Percentiles rank a stretch among this genome's conserved stretches.
phyloP scores from a whole-genome alignment of 2,113 vertebrate species.

The Geococcyx californianus region DNA sequence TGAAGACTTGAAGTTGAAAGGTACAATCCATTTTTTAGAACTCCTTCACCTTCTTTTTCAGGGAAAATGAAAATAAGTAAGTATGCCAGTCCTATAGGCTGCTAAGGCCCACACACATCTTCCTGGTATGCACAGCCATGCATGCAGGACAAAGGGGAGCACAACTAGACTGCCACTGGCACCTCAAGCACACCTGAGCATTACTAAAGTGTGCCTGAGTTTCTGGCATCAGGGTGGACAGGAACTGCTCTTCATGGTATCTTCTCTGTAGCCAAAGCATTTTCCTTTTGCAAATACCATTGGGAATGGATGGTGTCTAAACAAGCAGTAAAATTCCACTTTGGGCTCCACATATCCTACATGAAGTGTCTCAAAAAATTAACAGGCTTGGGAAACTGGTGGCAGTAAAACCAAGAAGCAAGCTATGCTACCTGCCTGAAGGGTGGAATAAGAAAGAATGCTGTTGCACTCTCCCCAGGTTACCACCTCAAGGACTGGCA shows the following conservation, averaged over 20 bases:
- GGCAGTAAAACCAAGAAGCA: neutral
- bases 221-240: neutral
- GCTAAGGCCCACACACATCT: neutral
- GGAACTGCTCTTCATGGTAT: neutral
- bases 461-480: neutral
- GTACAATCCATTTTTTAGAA: neutral
- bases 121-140: neutral
- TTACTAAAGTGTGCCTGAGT: neutral
- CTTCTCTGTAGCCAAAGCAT: neutral
- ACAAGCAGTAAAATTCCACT: neutral
- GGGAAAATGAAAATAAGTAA: neutral
- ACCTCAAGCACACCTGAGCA: neutral
- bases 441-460: neutral
- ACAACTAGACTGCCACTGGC: neutral
- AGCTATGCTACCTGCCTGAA: accelerated
- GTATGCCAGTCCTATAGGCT: neutral
- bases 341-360: neutral
- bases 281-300: neutral
- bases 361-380: neutral
- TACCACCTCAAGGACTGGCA: neutral
- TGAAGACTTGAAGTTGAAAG: constrained; percentile 55
- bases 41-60: constrained; percentile 6
- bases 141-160: accelerated
- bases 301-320: neutral
- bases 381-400: neutral